A percentile compares a stretch with the other conserved stretches of the same genome.
These are phyloP conservation scores for Parauchenoglanis punctatus DNA, from an alignment of 2,797 vertebrate genomes.

Conservation along the genomic window DNA sequence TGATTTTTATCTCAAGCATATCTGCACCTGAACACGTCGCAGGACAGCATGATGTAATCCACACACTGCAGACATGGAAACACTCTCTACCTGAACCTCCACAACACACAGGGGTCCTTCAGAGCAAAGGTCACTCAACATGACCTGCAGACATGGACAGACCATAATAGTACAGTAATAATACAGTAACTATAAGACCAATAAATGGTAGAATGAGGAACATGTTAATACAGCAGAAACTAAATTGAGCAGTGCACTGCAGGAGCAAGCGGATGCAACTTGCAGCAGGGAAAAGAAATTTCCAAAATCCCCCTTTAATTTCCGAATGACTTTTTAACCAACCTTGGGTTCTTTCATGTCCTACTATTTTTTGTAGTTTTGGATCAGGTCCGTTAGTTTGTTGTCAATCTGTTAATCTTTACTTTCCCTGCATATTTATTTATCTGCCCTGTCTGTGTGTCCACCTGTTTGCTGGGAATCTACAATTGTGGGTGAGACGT, in stretches of 20 bases:
- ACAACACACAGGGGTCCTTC: constrained; percentile 68
- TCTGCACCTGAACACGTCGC: constrained; percentile 70
- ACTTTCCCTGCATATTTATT: background rate
- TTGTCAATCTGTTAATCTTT: background rate
- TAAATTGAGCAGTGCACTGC: background rate
- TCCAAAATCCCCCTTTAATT: background rate
- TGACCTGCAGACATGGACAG: constrained; percentile 71
- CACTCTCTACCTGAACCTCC: constrained; percentile 85
- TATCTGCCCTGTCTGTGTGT: background rate
- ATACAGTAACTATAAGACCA: background rate
- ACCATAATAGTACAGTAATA: background rate
- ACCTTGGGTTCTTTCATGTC: background rate
- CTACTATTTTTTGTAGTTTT: background rate
- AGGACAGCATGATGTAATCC: constrained; percentile 84
- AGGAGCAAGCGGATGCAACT: background rate
- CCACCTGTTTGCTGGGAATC: background rate
- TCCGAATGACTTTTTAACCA: background rate
- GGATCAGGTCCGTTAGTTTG: background rate
- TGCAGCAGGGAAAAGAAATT: background rate
- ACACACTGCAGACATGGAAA: constrained; percentile 79
- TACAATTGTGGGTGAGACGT: background rate
- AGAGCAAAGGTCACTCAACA: constrained; percentile 64
- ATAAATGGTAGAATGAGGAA: background rate
- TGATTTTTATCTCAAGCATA: background rate
- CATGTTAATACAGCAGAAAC: background rate